Evolutionary conservation across 2,888 invertebrate species (phyloP).

Genomic region (Yponomeuta malinellus): DNA sequence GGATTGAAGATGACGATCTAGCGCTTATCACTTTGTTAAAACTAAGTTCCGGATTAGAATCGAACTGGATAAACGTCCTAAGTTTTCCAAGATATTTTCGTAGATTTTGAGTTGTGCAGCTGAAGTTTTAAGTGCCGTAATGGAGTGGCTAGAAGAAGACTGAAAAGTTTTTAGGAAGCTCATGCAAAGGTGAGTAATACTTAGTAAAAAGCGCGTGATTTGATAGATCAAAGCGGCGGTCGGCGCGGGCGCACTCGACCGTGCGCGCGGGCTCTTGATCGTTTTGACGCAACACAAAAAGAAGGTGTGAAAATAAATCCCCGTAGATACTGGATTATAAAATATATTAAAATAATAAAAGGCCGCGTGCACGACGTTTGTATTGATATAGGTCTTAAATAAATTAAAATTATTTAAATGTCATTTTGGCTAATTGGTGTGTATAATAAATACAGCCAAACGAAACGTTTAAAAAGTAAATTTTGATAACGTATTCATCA

Average conservation of each 20-base stretch:
- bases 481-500: not conserved
- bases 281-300: constrained; percentile 28
- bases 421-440: not conserved
- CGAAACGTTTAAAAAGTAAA: not conserved
- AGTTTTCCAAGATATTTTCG: not conserved
- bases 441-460: constrained; percentile 16
- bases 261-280: constrained; percentile 46
- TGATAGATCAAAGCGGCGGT: constrained; percentile 65
- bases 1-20: constrained; percentile 14
- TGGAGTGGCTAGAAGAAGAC: not conserved
- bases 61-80: not conserved
- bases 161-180: constrained; percentile 9
- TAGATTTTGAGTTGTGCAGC: not conserved
- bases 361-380: not conserved
- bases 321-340: not conserved
- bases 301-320: constrained; percentile 6
- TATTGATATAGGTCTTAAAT: not conserved
- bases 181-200: constrained; percentile 41
- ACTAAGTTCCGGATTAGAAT: constrained; percentile 29
- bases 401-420: not conserved
- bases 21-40: constrained; percentile 33
- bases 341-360: not conserved
- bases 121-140: not conserved
- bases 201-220: constrained; percentile 68
- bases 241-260: constrained; percentile 45